phyloP scores from a whole-genome alignment of 2,113 vertebrate species.

The Lontra canadensis region DNA sequence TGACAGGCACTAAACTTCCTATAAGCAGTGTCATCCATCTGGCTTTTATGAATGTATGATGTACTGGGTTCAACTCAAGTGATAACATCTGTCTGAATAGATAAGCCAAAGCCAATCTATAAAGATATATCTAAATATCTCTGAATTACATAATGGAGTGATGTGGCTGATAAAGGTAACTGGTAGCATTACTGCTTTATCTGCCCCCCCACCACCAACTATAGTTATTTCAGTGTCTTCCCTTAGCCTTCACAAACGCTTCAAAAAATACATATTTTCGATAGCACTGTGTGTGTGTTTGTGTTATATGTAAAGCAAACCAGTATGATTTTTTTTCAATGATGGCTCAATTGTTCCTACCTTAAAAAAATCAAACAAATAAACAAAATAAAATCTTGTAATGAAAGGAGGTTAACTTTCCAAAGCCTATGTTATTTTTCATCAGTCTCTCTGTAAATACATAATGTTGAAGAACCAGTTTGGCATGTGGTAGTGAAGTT shows the following conservation, averaged over 20 bases:
- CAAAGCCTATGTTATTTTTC: constrained; percentile 45
- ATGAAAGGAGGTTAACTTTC: constrained; percentile 50
- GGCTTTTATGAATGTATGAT: constrained; percentile 74
- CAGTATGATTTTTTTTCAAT: constrained; percentile 1
- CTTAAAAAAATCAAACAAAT: neutral
- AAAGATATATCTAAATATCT: constrained; percentile 39
- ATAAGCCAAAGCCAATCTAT: constrained; percentile 60
- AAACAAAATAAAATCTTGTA: neutral
- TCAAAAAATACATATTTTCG: neutral
- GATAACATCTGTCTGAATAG: constrained; percentile 66
- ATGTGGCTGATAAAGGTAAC: neutral
- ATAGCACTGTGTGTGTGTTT: neutral
- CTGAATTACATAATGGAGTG: neutral
- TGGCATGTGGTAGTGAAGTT: constrained; percentile 54
- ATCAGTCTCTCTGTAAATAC: constrained; percentile 44
- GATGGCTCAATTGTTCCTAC: neutral
- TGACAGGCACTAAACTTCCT: constrained; percentile 69
- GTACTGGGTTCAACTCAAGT: constrained; percentile 56
- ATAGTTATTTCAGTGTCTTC: neutral
- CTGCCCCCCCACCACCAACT: neutral
- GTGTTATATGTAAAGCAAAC: neutral
- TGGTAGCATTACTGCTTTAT: neutral
- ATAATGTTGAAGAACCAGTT: constrained; percentile 52
- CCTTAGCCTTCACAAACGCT: neutral
- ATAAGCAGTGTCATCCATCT: constrained; percentile 67